Evolutionary conservation across 1,140 invertebrate species (phyloP).

Genomic region (Linepithema humile): DNA sequence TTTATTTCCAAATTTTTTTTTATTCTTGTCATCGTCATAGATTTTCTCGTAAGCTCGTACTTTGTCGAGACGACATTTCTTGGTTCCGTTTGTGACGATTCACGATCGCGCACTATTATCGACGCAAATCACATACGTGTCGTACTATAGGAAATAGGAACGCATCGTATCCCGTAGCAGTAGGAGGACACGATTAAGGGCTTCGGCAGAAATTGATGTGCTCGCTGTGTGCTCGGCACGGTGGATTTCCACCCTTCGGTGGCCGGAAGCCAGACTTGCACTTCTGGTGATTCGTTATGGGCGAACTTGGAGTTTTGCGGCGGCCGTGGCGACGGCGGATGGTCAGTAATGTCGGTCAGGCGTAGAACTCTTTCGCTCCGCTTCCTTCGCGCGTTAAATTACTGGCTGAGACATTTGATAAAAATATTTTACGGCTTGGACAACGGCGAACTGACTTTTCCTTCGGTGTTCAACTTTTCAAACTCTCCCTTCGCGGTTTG

Average conservation of each 20-base stretch:
- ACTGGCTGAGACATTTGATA: conserved; percentile 46
- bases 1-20: conserved; percentile 9
- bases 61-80: background rate
- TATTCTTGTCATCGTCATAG: no score
- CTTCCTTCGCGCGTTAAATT: conserved; percentile 45
- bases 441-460: background rate
- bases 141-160: background rate
- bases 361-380: conserved; percentile 39
- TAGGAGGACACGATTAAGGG: conserved; percentile 16
- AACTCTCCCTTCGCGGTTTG: background rate
- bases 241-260: conserved; percentile 30
- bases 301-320: conserved; percentile 49
- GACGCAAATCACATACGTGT: background rate
- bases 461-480: background rate
- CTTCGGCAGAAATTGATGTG: conserved; percentile 35
- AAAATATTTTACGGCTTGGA: conserved; percentile 43
- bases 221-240: background rate
- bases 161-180: background rate
- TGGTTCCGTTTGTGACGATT: background rate
- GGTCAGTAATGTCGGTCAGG: conserved; percentile 40
- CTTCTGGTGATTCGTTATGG: conserved; percentile 52
- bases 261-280: conserved; percentile 50
- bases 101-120: background rate
- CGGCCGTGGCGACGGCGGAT: background rate
- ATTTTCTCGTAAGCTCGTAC: background rate